Conservation (phyloP, 92 coral and sea anemone genomes). For the Parazoanthus atlanticus region DNA sequence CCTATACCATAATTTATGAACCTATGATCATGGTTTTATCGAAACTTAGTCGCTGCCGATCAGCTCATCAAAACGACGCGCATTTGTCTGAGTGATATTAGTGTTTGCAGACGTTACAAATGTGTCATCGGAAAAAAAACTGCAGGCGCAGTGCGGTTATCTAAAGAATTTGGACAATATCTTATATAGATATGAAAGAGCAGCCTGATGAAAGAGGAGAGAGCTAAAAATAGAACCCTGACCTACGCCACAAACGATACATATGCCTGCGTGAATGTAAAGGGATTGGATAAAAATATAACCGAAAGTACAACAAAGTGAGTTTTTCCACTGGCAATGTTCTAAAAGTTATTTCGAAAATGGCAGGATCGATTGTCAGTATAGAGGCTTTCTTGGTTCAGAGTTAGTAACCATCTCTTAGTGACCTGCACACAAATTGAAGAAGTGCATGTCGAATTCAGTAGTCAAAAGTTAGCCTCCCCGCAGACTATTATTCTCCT, state of each 20-base stretch:
- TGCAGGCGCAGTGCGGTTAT: not conserved
- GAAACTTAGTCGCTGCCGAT: too few relatives aligned
- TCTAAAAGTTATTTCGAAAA: too few relatives aligned
- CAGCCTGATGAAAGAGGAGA: not conserved
- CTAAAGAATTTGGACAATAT: not conserved
- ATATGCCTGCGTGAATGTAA: not conserved
- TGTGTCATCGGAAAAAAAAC: not conserved
- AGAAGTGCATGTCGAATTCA: not conserved
- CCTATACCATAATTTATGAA: not conserved
- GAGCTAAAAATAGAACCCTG: not conserved
- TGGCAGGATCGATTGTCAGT: not conserved
- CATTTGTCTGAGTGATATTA: not conserved
- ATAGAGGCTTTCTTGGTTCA: not conserved
- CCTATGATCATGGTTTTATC: too few relatives aligned
- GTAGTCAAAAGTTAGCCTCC: not conserved
- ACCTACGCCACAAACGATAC: not conserved
- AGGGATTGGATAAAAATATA: not conserved
- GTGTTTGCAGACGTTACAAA: not conserved
- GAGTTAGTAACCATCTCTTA: not conserved
- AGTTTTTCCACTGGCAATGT: too few relatives aligned
- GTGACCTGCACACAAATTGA: not conserved
- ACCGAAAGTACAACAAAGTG: too few relatives aligned
- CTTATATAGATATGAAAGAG: too few relatives aligned
- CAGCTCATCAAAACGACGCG: not conserved
- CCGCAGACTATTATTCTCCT: too few relatives aligned